A percentile compares a stretch with the other conserved stretches of the same genome.
These are phyloP conservation scores for Neocrepidodera transversa DNA, from an alignment of 2,888 invertebrate species.

Conservation along the genomic window DNA sequence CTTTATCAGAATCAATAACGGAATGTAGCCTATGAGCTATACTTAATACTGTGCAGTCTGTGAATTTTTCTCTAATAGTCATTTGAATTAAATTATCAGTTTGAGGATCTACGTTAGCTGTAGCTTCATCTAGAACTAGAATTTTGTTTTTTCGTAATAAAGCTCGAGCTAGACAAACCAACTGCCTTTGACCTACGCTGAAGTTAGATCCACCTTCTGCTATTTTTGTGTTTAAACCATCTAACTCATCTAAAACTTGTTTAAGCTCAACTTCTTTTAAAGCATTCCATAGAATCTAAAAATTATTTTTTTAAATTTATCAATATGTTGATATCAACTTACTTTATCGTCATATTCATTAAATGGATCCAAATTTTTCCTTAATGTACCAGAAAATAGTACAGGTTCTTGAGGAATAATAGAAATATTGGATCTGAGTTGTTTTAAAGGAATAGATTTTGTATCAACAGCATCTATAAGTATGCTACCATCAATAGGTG, in stretches of 20 bases:
- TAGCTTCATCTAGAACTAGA: constrained; percentile 70
- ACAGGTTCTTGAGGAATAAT: constrained; percentile 65
- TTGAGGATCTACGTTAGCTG: constrained; percentile 80
- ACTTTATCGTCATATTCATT: constrained; percentile 71
- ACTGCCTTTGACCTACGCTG: constrained; percentile 66
- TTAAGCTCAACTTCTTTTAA: constrained; percentile 84
- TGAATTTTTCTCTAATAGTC: constrained; percentile 77
- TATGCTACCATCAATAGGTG: constrained; percentile 74
- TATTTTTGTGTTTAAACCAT: constrained; percentile 71
- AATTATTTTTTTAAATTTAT: background rate
- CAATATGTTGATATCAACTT: background rate
- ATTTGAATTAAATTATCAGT: constrained; percentile 79
- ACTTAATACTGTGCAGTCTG: constrained; percentile 79
- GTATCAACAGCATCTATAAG: constrained; percentile 75
- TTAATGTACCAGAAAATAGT: constrained; percentile 71
- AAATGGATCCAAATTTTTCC: constrained; percentile 80
- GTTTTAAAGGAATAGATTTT: constrained; percentile 65
- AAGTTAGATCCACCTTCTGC: constrained; percentile 69
- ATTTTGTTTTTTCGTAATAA: constrained; percentile 59
- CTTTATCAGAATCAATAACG: constrained; percentile 84
- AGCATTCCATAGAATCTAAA: constrained; percentile 78
- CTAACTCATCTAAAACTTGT: constrained; percentile 68
- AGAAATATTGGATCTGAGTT: constrained; percentile 63
- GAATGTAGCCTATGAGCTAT: constrained; percentile 85
- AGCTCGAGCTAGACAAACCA: constrained; percentile 72